Conservation (phyloP, 2,888 invertebrate species). For the Sphaeridia pumilis region DNA sequence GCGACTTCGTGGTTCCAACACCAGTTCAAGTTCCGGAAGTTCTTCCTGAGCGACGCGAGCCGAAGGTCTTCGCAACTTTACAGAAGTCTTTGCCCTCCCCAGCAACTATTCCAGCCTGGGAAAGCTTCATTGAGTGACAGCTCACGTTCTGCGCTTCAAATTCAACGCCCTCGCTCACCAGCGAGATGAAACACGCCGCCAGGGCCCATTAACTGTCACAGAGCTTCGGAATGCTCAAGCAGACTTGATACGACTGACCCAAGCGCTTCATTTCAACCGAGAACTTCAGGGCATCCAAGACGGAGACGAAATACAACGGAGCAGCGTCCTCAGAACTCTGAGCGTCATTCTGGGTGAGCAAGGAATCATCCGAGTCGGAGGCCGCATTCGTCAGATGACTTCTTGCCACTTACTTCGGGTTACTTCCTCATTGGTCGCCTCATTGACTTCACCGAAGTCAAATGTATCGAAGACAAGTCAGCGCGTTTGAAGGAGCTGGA, state of each 20-base stretch:
- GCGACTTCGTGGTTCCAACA: no score
- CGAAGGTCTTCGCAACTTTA: neutral
- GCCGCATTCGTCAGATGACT: no score
- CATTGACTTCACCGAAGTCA: no score
- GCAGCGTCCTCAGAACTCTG: neutral
- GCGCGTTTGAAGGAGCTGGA: no score
- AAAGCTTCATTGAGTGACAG: no score
- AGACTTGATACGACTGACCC: neutral
- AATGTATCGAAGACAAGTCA: no score
- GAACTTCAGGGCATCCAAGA: neutral
- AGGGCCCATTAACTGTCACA: neutral
- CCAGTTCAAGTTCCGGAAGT: neutral
- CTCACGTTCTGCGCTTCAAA: neutral
- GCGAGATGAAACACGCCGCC: neutral
- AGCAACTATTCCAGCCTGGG: no score
- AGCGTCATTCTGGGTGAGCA: conserved; percentile 5
- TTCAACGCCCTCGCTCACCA: neutral
- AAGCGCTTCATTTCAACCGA: neutral
- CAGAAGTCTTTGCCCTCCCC: no score
- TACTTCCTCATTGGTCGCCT: no score
- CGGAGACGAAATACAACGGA: neutral
- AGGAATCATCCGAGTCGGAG: conserved; percentile 5
- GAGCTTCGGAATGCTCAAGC: neutral
- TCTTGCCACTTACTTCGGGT: no score
- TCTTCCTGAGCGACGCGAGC: neutral